Base-by-base conservation (phyloP, 2,888 invertebrate genomes). In the Dolichomitus sp. region DNA sequence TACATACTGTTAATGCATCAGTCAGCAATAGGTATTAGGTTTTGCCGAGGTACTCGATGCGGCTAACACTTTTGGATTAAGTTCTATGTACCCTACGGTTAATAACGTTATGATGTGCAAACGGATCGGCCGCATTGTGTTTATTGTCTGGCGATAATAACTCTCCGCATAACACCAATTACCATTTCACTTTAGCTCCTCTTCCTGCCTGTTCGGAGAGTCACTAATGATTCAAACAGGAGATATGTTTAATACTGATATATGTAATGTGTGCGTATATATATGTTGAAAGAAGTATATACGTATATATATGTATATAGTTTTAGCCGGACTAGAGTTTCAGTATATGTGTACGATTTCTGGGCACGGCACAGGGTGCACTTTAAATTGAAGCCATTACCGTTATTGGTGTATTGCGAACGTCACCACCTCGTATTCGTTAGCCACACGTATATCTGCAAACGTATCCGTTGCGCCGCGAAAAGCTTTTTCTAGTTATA, bases 91-190 rank as follows among this genome's bases (percentile, higher is more conserved):
- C 45, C 37, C 54, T 74, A 23, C 17, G 54, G 66, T 83, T 85
- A 87, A 85, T 88, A 84, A 84, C 61, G 80, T 83, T 83, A 84
- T 74, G 80, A 81, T 84, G 74, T 63, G 73, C 63, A 80, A 86
- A 85, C 83, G 80, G 82, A 87, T 84, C 80, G 61, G 57, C 52
- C 42, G 65, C 66, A 70, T 68, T 79, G 66, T 85, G 86, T 87
- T 87, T 86, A 87, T 83, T 84, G 84, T 84, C 42, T 84, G 68
- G 68, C 65, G 72, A 84, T 84, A 86, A 86, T 84, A 86, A 87
- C 87, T 86, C 85, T 84, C 80, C 81, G 78, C 74, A 77, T 83
- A 87, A 86, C 84, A 75, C 83, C 84, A 87, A 88, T 90, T 88
- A 90, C 85, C 84, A 76, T 80, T 40, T 73, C 54, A 52, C 37